A percentile compares a stretch with the other conserved stretches of the same genome.
phyloP scores from a whole-genome alignment of 1,140 invertebrate species.

The Andrena cerasifolii region DNA sequence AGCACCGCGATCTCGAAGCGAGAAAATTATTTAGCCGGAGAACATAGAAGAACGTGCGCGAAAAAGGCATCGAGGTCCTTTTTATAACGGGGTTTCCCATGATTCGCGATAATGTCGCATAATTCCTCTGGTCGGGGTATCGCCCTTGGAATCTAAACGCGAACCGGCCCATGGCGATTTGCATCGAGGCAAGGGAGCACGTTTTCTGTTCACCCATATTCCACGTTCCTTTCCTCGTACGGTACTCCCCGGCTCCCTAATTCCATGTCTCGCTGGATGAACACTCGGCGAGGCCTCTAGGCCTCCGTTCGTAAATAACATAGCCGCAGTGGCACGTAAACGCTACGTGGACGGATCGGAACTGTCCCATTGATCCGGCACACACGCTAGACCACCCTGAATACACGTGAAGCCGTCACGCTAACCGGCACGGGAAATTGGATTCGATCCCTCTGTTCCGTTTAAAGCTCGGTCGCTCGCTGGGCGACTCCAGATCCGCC shows the following conservation, averaged over 20 bases:
- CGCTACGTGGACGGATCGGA: conserved; percentile 39
- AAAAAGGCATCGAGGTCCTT: not conserved
- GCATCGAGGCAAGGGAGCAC: not conserved
- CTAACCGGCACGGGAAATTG: conserved; percentile 60
- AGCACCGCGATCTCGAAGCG: not conserved
- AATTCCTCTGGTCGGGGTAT: conserved; percentile 10
- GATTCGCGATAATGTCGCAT: conserved; percentile 3
- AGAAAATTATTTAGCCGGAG: conserved; percentile 25
- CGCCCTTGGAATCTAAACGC: not conserved
- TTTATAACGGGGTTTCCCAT: not conserved
- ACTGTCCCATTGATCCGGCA: conserved; percentile 30
- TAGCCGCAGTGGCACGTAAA: conserved; percentile 39
- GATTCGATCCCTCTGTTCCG: conserved; percentile 55
- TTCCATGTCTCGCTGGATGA: not conserved
- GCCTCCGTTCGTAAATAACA: not conserved
- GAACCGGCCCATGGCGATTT: not conserved
- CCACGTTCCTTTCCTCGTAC: not conserved
- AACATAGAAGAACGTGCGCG: not conserved
- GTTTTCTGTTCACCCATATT: not conserved
- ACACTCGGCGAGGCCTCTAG: not conserved
- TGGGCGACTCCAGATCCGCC: not conserved
- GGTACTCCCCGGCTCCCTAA: not conserved
- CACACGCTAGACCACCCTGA: conserved; percentile 32
- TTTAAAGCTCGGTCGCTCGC: conserved; percentile 10
- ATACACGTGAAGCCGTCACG: conserved; percentile 51